These are phyloP conservation scores for Perizoma affinitatum DNA, from an alignment of 2,888 invertebrate species.

Conservation along the genomic window DNA sequence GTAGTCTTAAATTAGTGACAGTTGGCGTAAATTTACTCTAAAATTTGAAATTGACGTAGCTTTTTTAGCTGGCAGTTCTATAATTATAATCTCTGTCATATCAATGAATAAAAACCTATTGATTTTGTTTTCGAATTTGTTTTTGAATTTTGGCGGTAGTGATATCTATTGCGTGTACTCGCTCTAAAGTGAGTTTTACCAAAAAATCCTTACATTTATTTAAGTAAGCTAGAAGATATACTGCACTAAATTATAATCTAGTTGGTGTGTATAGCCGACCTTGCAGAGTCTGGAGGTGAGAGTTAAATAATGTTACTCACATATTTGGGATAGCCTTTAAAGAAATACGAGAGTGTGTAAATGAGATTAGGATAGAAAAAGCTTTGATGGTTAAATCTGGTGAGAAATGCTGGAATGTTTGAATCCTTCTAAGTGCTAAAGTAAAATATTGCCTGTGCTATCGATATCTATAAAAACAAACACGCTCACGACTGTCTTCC, in stretches of 20 bases:
- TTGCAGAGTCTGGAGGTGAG: constrained; percentile 30
- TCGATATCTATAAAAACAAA: no score
- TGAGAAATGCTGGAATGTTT: constrained; percentile 6
- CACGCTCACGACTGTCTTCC: no score
- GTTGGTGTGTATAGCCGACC: constrained; percentile 23
- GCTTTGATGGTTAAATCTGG: constrained; percentile 5
- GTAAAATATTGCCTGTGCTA: background rate
- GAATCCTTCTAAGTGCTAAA: background rate
- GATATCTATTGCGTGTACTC: background rate
- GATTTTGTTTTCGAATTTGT: no score
- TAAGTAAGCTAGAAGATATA: background rate
- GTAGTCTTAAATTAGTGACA: no score
- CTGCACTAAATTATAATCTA: constrained; percentile 21
- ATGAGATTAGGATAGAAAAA: constrained; percentile 11
- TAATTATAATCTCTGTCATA: no score
- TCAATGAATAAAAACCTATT: no score
- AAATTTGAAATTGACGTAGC: no score
- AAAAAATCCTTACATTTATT: constrained; percentile 2
- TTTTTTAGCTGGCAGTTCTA: no score
- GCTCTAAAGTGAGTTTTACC: constrained; percentile 1
- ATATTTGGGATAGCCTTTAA: background rate
- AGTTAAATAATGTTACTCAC: constrained; percentile 15
- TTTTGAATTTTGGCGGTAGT: background rate
- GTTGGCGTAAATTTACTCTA: no score
- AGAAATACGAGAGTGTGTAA: constrained; percentile 18